Evolutionary conservation across 2,888 invertebrate genomes (phyloP).

Genomic region (Mamestra brassicae): DNA sequence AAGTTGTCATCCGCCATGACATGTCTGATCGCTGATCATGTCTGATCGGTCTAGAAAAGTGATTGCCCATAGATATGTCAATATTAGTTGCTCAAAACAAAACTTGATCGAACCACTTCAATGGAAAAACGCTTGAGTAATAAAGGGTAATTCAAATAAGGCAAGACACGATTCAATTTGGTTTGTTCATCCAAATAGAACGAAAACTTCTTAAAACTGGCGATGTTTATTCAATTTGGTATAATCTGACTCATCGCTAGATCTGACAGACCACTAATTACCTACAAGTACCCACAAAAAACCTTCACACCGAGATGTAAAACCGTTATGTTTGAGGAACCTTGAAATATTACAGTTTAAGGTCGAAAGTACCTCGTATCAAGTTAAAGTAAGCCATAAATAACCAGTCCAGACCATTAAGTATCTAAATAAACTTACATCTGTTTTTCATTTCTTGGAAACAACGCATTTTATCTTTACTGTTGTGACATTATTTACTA

Average conservation of each 20-base stretch:
- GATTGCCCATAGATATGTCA: not conserved
- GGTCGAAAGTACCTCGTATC: conserved; percentile 13
- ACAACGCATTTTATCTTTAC: conserved; percentile 13
- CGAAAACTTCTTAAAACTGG: not conserved
- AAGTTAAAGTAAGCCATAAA: conserved; percentile 32
- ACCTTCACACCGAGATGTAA: conserved; percentile 17
- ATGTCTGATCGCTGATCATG: too few relatives aligned
- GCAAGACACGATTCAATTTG: not conserved
- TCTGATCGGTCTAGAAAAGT: conserved; percentile 2
- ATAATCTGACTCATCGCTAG: conserved; percentile 27
- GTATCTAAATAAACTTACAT: conserved; percentile 21
- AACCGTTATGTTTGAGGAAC: conserved; percentile 45
- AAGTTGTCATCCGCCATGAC: conserved; percentile 1
- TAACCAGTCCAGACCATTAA: conserved; percentile 22
- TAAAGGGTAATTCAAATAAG: not conserved
- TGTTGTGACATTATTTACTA: conserved; percentile 12
- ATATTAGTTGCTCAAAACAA: not conserved
- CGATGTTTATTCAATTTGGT: conserved; percentile 2
- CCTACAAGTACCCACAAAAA: conserved; percentile 18
- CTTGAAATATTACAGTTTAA: conserved; percentile 45
- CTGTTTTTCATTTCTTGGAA: conserved; percentile 27
- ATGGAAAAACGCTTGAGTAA: too few relatives aligned
- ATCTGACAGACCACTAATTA: conserved; percentile 34
- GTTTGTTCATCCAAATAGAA: not conserved
- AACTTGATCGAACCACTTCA: not conserved